Evolutionary conservation across 2,113 vertebrate genomes (phyloP).

Genomic region (Jacana jacana): DNA sequence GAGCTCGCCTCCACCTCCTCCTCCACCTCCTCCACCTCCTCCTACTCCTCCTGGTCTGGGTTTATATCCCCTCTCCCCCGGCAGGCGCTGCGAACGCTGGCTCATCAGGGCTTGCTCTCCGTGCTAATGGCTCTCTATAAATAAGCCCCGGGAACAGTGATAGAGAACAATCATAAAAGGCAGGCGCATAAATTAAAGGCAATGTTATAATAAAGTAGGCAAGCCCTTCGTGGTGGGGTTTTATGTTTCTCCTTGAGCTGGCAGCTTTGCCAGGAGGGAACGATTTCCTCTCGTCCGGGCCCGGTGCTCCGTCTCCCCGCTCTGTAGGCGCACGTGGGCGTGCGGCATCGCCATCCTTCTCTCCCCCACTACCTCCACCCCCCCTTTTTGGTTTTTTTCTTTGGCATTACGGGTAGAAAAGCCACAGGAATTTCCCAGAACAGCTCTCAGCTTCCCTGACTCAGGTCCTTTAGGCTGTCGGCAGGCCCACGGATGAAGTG

Average conservation of each 20-base stretch:
- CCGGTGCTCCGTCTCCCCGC: not conserved
- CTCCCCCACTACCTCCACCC: too few relatives aligned
- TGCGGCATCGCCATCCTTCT: not conserved
- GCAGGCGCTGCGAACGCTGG: not conserved
- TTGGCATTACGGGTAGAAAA: not conserved
- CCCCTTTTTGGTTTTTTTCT: not conserved
- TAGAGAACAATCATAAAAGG: conserved; percentile 50
- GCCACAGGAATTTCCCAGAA: not conserved
- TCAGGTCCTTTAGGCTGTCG: not conserved
- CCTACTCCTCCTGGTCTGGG: not conserved
- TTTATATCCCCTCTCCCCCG: not conserved
- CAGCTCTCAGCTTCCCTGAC: not conserved
- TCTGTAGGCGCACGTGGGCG: not conserved
- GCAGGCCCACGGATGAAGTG: not conserved
- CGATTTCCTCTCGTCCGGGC: not conserved
- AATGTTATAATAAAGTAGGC: conserved; percentile 40
- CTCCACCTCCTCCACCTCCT: not conserved
- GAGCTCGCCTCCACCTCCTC: too few relatives aligned
- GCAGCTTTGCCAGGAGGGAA: not conserved
- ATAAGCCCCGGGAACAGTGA: conserved; percentile 37
- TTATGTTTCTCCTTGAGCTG: conserved; percentile 36
- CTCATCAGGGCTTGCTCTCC: conserved; percentile 22
- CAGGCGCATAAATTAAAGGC: conserved; percentile 48
- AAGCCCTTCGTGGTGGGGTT: conserved; percentile 1
- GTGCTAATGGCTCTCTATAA: conserved; percentile 41